Conservation (phyloP, 2,113 vertebrate species). For the Crotalus tigris region DNA sequence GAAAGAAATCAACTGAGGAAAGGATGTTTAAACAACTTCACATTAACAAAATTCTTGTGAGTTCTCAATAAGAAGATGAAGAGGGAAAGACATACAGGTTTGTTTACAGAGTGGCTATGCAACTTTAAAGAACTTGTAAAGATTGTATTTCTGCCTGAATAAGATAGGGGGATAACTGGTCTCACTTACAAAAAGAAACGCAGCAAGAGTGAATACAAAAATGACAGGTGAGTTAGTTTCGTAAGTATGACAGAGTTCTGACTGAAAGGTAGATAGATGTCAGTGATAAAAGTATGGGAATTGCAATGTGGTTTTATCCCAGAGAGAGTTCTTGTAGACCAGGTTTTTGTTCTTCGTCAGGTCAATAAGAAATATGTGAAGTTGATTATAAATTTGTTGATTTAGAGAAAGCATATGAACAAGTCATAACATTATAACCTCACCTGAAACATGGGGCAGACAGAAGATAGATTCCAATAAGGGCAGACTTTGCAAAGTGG, state of each 20-base stretch:
- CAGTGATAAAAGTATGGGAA: neutral
- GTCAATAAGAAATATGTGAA: neutral
- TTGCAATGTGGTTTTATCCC: neutral
- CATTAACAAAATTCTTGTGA: neutral
- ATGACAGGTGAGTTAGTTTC: neutral
- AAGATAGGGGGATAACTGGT: neutral
- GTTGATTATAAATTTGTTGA: neutral
- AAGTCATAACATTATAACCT: neutral
- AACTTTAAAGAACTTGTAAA: neutral
- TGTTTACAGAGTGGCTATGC: neutral
- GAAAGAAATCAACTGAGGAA: neutral
- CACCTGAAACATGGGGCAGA: constrained; percentile 65
- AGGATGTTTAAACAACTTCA: neutral
- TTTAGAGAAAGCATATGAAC: neutral
- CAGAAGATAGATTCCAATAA: constrained; percentile 65
- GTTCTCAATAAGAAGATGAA: neutral
- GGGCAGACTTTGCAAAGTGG: constrained; percentile 63
- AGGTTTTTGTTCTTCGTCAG: neutral
- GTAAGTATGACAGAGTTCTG: neutral
- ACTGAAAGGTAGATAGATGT: neutral
- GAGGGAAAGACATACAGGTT: neutral
- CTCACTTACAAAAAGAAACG: neutral
- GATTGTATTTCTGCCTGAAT: neutral
- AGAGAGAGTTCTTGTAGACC: neutral
- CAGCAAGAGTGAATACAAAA: neutral